Evolutionary conservation across 1,140 invertebrate genomes (phyloP), one percentile per base, ranked within the genome.

Genomic region (Brevipalpus yothersi): DNA sequence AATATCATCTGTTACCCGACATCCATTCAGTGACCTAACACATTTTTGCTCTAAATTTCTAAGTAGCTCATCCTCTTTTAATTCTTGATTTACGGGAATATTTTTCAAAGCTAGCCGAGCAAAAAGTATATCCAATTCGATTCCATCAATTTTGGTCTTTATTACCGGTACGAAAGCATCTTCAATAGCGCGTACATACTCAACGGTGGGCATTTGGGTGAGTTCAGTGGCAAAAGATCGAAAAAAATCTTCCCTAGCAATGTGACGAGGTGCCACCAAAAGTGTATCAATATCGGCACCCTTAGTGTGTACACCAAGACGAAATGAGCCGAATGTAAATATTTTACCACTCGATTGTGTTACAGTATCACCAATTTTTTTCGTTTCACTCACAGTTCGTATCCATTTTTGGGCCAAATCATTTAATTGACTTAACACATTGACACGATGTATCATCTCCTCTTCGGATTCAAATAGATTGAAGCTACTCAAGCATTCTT

Each of bases 91-190:
- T 60, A 75, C 80, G 41, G 86, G 82, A 70, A 98, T 90, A 72
- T 91, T 86, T 69, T 93, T 93, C 0, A 93, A 73, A 19, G 89
- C 84, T 45, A 99, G 73, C 61, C 87, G 78, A 0, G 93, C 91
- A 75, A 99, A 98, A 55, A 97, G 71, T 80, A 98, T 85, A 78
- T 99, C 95, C 65, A 78, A 65, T 61, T 96, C 94, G 65, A 99
- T 96, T 23, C 88, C 89, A 76, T 94, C 87, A 74, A 97, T 97
- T 69, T 88, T 89, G 86, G 98, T 92, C 76, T 98, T 98, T 57
- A 99, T 96, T 4, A 98, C 90, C 19, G 95, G 95, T 58, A 99
- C 95, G 76, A 89, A 99, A 0, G 95, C 95, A 72, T 98, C 93
- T 73, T 97, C 91, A 11, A 99, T 91, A 1, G 88, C 81, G 69